These are phyloP conservation scores for Acinonyx jubatus DNA, from an alignment of 2,113 vertebrate species.

Conservation along the genomic window DNA sequence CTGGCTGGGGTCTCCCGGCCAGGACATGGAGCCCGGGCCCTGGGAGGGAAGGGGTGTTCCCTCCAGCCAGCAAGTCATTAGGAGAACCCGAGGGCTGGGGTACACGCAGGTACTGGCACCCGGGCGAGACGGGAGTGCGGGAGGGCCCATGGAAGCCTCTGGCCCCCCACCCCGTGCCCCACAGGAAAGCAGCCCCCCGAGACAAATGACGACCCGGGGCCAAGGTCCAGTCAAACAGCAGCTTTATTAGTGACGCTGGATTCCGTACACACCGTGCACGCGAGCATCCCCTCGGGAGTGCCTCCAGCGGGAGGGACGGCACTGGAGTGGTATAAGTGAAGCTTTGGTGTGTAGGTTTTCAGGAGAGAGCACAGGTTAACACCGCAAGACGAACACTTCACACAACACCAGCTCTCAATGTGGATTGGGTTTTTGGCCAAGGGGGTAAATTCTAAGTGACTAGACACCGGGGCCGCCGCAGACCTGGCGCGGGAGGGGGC, in stretches of 20 bases:
- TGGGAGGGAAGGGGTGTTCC: background rate
- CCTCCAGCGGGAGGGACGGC: background rate
- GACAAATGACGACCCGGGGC: background rate
- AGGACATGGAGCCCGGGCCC: background rate
- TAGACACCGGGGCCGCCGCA: background rate
- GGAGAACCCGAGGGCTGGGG: background rate
- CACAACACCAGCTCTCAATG: conserved; percentile 65
- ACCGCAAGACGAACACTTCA: conserved; percentile 70
- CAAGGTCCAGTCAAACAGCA: conserved; percentile 67
- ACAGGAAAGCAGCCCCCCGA: background rate
- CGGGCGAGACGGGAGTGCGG: background rate
- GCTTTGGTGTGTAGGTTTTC: conserved; percentile 78
- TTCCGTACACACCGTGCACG: conserved; percentile 69
- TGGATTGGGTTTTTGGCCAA: conserved; percentile 49
- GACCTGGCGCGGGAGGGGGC: background rate
- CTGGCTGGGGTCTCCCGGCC: background rate
- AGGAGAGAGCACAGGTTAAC: conserved; percentile 67
- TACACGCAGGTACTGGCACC: fast-evolving
- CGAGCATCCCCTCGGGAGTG: background rate
- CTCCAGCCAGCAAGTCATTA: background rate
- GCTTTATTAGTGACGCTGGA: conserved; percentile 83
- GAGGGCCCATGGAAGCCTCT: background rate
- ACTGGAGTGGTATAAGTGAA: conserved; percentile 26
- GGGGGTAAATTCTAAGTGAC: background rate
- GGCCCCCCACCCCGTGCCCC: background rate